Base-by-base conservation (phyloP, 1,140 invertebrate species). In the Druon quercuslanigerum region DNA sequence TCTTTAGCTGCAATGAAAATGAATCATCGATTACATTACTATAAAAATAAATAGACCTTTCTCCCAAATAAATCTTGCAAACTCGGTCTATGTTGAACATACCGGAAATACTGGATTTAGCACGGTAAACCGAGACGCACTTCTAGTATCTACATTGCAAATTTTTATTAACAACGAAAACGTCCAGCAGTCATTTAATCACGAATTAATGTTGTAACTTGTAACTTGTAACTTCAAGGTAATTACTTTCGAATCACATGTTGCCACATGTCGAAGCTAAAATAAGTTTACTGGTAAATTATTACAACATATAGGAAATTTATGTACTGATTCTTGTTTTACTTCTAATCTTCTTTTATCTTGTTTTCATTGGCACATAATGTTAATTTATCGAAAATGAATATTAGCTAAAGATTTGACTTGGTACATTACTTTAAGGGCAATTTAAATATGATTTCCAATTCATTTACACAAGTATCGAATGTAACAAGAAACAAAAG, bases 21-120 rank as follows among this genome's bases (percentile, higher is more conserved):
- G 40, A 9, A 46, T 11, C 40, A 46, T 46, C 19, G 16, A 56
- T 56, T 56, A 56, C 14, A 19, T 56, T n/a, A 7, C 57, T 60
- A 13, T 25, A 0, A 19, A 60, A 60, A 17, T 60, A 13, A 60
- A 13, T 17, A 13, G 14, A 4, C 19, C 14, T n/a, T 13, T 13
- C 6, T 60, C 17, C 14, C 25, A 60, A 60, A 60, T 20, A 12
- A 17, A 60, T 13, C 14, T 46, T 25, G 17, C 13, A 60, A 60
- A 17, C 19, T 17, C 17, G 5, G 57, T 60, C 8, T 33, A 71
- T 77, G 79, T 71, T 72, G 81, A 77, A 80, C 82, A 84, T 85
- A 85, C 82, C 83, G 79, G 78, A 80, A 80, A 80, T 77, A 83
- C 82, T 79, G 77, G 76, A 82, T 82, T 84, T 78, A 77, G 77